Evolutionary conservation across 1,140 invertebrate species (phyloP).

Genomic region (Calephelis nemesis): DNA sequence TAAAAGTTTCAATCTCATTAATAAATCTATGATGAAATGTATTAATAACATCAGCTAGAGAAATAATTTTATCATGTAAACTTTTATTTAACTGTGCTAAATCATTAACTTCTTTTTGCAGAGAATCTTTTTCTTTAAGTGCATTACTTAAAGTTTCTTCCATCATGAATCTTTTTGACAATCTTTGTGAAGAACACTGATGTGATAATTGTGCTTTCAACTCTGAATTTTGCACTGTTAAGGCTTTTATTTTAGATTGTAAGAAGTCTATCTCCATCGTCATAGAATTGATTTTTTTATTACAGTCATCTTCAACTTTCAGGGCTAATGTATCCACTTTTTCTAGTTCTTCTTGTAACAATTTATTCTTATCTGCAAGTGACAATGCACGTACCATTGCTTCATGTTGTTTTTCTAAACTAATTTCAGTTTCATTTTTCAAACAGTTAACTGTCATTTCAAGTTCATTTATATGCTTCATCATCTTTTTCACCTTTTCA

Average conservation of each 20-base stretch:
- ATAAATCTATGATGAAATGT: conserved; percentile 36
- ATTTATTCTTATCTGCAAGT: conserved; percentile 84
- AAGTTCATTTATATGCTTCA: conserved; percentile 77
- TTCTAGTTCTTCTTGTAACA: conserved; percentile 83
- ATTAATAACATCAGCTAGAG: conserved; percentile 50
- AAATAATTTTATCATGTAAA: conserved; percentile 66
- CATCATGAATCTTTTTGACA: conserved; percentile 39
- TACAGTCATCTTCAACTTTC: conserved; percentile 84
- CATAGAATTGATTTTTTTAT: conserved; percentile 67
- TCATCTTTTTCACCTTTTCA: conserved; percentile 51
- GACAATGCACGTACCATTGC: conserved; percentile 85
- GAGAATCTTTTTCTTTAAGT: conserved; percentile 55
- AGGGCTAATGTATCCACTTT: conserved; percentile 84
- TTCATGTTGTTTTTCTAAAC: conserved; percentile 84
- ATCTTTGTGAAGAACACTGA: conserved; percentile 34
- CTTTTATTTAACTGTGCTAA: conserved; percentile 62
- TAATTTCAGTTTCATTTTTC: conserved; percentile 79
- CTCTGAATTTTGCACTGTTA: conserved; percentile 53
- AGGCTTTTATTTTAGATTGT: conserved; percentile 54
- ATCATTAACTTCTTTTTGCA: conserved; percentile 64
- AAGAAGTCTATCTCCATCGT: conserved; percentile 56
- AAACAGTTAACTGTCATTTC: conserved; percentile 78
- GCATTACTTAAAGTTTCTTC: conserved; percentile 46
- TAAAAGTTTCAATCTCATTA: conserved; percentile 34
- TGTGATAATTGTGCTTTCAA: conserved; percentile 52